Base-by-base conservation (phyloP, 2,888 invertebrate genomes). In the Rhagium mordax region DNA sequence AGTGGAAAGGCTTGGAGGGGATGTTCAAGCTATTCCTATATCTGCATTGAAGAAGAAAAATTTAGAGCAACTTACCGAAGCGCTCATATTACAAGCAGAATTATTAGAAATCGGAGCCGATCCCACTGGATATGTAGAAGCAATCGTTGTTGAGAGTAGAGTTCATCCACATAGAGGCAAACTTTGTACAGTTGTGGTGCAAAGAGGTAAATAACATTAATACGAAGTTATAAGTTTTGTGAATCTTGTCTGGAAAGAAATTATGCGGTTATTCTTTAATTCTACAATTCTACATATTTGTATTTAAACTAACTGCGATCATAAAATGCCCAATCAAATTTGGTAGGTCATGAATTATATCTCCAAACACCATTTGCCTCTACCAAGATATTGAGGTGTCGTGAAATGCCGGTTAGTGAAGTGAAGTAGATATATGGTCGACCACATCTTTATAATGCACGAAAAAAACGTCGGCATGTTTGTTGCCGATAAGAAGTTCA, bases 1-100 rank as follows among this genome's bases (percentile, higher is more conserved):
- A 24, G 91, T 96, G 53, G 99, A 99, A 87, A 94, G 94, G 15
- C 87, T 93, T 67, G 98, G 98, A 0, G 99, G 99, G 0, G 98
- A 98, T 74, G 91, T 96, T 1, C 98, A 98, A 88, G 93, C 94
- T 2, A 93, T 99, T 67, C 93, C 94, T 0, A 93, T 99, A 74
- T 99, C 99, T 0, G 99, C 99, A 0, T 89, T 98, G 0, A 94
- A 95, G 87, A 93, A 93, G 70, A 92, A 91, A 3, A 96, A 97
- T 87, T 87, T 99, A 27, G 89, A 93, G 69, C 88, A 91, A 0
- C 88, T 99, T 65, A 93, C 95, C 61, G 98, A 98, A 83, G 94
- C 97, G 0, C 91, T 99, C 65, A 90, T 92, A 10, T 88, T 94
- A 4, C 95, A 96, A 86, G 95, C 96, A 0, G 98, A 98, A 85